Conservation (phyloP, 2,797 vertebrate genomes). For the Pristis pectinata region DNA sequence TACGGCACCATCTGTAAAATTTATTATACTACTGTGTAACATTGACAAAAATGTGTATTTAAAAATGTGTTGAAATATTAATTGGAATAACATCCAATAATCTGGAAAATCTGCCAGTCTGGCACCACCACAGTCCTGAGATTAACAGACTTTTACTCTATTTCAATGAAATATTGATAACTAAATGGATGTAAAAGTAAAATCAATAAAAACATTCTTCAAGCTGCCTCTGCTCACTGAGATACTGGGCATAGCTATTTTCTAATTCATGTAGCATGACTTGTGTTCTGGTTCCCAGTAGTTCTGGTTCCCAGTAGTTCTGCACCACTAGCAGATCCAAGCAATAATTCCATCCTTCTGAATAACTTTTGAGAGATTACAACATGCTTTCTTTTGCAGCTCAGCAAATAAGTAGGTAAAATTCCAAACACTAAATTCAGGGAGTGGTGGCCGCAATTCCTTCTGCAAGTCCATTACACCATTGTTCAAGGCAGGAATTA, state of each 20-base stretch:
- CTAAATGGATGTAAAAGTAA: neutral
- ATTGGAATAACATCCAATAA: too few species aligned
- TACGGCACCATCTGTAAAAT: too few species aligned
- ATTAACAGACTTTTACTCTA: too few species aligned
- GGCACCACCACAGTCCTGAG: too few species aligned
- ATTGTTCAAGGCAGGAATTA: neutral
- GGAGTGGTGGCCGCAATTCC: neutral
- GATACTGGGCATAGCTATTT: neutral
- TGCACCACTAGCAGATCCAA: constrained; percentile 10
- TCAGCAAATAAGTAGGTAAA: neutral
- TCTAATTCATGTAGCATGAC: constrained; percentile 19
- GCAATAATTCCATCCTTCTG: constrained; percentile 22
- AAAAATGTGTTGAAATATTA: too few species aligned
- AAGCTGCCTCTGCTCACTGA: neutral
- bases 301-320: neutral
- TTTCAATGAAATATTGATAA: neutral
- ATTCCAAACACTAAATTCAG: neutral
- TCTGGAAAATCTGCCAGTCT: too few species aligned
- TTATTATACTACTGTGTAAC: too few species aligned
- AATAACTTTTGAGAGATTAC: neutral
- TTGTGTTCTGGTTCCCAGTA: constrained; percentile 11
- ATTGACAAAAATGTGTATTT: too few species aligned
- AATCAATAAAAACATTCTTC: neutral
- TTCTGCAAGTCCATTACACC: neutral
- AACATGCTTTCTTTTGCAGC: neutral